Base-by-base conservation (phyloP, 2,797 vertebrate genomes). In the Neomorphus geoffroyi region DNA sequence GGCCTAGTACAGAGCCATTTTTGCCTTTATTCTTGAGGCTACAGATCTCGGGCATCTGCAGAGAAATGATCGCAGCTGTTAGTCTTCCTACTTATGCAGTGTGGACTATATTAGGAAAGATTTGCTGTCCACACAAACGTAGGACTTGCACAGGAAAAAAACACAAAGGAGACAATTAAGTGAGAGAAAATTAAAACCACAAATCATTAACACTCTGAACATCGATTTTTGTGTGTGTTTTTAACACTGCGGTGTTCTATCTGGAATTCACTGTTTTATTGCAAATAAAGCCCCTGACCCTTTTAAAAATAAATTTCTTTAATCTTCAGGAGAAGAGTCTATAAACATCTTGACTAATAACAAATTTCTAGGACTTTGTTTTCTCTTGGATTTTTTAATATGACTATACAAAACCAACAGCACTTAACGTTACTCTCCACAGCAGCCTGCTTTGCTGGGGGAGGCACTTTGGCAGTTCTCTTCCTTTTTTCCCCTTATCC, bases 401-500 rank as follows among this genome's bases (percentile, higher is more conserved):
- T 79, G 54, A 61, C 54, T 89, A 41, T 60, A 88, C 80, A 91
- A 84, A 94, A 91, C 10, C 72, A 92, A 84, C 67, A 81, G 86
- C 73, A 86, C 77, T 97, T 93, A 79, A 69, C 77, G 24, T 67
- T 64, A 43, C 53, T 43, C 62, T 94, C 56, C 84, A 50, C 39
- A 88, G 48, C 87, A 91, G 80, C 66, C 51, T 80, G 89, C 81
- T 92, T 90, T 91, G 87, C 91, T 86, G 85, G 87, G 85, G 85
- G 95, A 97, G 90, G 91, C 84, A 91, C 57, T 96, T 92, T 84
- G 89, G 82, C 94, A 90, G 65, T 86, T 82, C 67, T 79, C 33
- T 86, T 80, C 65, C 62, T 61, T 92, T 93, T 19, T 48, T 23
- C 22, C 12, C 86, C 70, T 56, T 28, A 43, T 54, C 77, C 74